Evolutionary conservation across 1,140 invertebrate genomes (phyloP).

Genomic region (Drosophila serrata): DNA sequence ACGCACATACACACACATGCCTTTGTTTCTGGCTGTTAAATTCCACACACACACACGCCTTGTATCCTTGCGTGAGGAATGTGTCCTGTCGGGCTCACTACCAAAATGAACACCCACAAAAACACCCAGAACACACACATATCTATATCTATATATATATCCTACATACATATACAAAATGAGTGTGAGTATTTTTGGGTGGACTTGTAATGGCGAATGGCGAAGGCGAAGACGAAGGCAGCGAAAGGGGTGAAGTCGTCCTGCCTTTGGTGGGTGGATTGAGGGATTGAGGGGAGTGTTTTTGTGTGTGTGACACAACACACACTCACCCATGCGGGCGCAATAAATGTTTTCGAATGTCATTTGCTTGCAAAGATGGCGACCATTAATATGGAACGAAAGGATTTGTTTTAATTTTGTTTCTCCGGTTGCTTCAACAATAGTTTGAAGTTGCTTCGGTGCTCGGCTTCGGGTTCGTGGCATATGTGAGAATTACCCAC

Average conservation of each 20-base stretch:
- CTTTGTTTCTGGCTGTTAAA: constrained; percentile 59
- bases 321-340: constrained; percentile 41
- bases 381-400: constrained; percentile 84
- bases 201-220: constrained; percentile 17
- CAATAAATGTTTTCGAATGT: constrained; percentile 84
- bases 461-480: not conserved
- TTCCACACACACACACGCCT: constrained; percentile 8
- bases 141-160: no score
- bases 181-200: not conserved
- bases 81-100: constrained; percentile 80
- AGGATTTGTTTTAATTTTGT: constrained; percentile 83
- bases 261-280: constrained; percentile 44
- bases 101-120: constrained; percentile 70
- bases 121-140: constrained; percentile 13
- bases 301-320: constrained; percentile 4
- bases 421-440: constrained; percentile 50
- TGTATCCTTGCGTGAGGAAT: constrained; percentile 64
- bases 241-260: constrained; percentile 9
- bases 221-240: not conserved
- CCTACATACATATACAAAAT: not conserved
- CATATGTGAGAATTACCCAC: constrained; percentile 44
- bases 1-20: constrained; percentile 28
- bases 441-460: constrained; percentile 23
- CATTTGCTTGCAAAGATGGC: constrained; percentile 81
- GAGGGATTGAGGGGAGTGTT: not conserved